Evolutionary conservation across 1,140 invertebrate species (phyloP).

Genomic region (Phymastichus coffea): DNA sequence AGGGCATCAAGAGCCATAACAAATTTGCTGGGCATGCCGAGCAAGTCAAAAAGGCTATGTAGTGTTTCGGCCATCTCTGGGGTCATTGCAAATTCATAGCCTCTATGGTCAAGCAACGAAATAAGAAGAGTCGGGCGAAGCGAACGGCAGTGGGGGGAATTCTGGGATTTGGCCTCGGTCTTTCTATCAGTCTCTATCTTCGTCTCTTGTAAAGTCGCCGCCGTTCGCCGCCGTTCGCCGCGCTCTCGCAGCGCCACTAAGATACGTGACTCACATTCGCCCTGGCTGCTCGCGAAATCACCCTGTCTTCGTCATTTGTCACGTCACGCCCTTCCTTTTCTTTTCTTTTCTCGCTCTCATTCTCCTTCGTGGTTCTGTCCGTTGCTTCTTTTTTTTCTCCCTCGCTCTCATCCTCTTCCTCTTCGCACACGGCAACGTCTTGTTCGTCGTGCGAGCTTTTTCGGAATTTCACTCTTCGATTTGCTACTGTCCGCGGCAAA

Average conservation of each 20-base stretch:
- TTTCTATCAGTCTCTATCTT: not conserved
- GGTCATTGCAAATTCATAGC: slow-evolving; percentile 19
- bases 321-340: not conserved
- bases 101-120: not conserved
- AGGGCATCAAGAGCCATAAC: no score
- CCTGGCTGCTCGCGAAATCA: slow-evolving; percentile 13
- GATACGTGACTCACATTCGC: slow-evolving; percentile 26
- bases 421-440: not conserved
- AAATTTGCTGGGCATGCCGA: no score
- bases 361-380: no score
- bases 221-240: no score
- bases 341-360: not conserved
- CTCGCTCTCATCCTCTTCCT: not conserved
- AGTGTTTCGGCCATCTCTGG: no score
- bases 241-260: slow-evolving; percentile 17
- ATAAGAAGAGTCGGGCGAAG: not conserved
- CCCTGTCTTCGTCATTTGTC: slow-evolving; percentile 22
- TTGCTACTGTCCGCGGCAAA: not conserved
- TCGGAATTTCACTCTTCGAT: slow-evolving; percentile 13
- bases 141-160: not conserved
- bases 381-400: not conserved
- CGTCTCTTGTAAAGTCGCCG: slow-evolving; percentile 10
- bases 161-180: no score
- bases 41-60: no score
- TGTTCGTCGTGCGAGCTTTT: not conserved